Base-by-base conservation (phyloP, 2,113 vertebrate species). In the Hydrochoerus hydrochaeris region DNA sequence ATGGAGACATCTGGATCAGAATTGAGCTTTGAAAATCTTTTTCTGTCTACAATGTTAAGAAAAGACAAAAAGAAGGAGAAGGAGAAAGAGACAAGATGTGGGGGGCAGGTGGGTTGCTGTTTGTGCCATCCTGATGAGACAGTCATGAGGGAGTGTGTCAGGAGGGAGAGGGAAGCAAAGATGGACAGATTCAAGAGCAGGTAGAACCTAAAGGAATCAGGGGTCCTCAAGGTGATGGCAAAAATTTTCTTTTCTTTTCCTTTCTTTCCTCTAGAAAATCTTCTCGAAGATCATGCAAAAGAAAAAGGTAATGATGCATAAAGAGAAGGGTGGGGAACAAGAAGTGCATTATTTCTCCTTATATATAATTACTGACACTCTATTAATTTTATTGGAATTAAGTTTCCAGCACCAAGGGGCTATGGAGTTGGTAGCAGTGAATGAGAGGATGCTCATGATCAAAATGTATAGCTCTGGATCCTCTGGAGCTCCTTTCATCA, bases 271-370 rank as follows among this genome's bases (percentile, higher is more conserved):
- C 78, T 94, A 98, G 98, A 98, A 95, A 98, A 95, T 94, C 98
- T 98, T 96, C 97, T 98, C 20, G 94, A 81, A 65, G 95, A 97
- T 52, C 98, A 98, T 9, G 97, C 96, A n/a, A 97, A 96, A 97
- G 98, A 98, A 95, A 98, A 98, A 97, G 98, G 98, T 98, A 98
- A 98, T 91, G 88, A 35, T 54, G 28, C 44, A 13, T 32, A 60
- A 12, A 96, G 44, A 26, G 6, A 44, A 77, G 96, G 41, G 46
- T n/a, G 52, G 26, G 86, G 63, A 78, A 80, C 17, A 91, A 85
- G 52, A 62, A 81, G 38, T 16, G 26, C 26, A 54, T 81, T 81
- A 24, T 87, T 82, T 88, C 44, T 89, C 44, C 28, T 90, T 52
- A 32, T 71, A 9, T 19, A 17, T 90, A 95, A 82, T 73, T 87